Evolutionary conservation across 1,140 invertebrate species (phyloP), one percentile per base, ranked within the genome.

Genomic region (Hypothenemus hampei): DNA sequence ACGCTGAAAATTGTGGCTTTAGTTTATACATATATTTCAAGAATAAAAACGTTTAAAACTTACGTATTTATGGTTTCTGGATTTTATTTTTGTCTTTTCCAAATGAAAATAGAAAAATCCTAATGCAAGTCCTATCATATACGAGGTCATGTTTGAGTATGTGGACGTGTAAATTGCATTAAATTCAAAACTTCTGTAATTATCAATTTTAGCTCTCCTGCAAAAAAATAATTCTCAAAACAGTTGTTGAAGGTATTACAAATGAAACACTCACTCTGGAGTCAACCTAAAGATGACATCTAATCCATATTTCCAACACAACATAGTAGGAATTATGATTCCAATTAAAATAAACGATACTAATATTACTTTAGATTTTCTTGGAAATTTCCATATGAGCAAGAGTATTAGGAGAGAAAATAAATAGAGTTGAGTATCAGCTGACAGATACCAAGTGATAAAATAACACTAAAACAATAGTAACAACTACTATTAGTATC

Each of bases 391-490:
- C 49, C 51, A 56, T 19, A 58, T 57, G 2, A 57, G n/a, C 8
- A 48, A 41, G 8, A 65, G 44, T 20, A 65, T 29, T 13, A 58
- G 10, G 13, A 62, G 40, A 4, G 55, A 57, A 19, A 65, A n/a
- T 13, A 58, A 15, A 20, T 65, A 65, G 10, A 65, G 33, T 44
- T 65, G 63, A 4, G 58, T 62, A 43, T 65, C 63, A 4, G 60
- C 63, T 33, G 63, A 31, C 26, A 62, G 18, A 31, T 65, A 65
- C 63, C 63, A 65, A 10, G 47, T 60, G 2, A 39, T 49, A 33
- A 56, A 56, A 16, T 55, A 57, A 53, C 63, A 65, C 63, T 65
- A 36, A 43, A 61, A 61, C 5, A 35, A 35, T 46, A 36, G 10
- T 31, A 11, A 31, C 11, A 37, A 3, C 16, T 37, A 2, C 2